These are phyloP conservation scores for Pipistrellus kuhlii DNA, from an alignment of 2,797 vertebrate species.

Conservation along the genomic window DNA sequence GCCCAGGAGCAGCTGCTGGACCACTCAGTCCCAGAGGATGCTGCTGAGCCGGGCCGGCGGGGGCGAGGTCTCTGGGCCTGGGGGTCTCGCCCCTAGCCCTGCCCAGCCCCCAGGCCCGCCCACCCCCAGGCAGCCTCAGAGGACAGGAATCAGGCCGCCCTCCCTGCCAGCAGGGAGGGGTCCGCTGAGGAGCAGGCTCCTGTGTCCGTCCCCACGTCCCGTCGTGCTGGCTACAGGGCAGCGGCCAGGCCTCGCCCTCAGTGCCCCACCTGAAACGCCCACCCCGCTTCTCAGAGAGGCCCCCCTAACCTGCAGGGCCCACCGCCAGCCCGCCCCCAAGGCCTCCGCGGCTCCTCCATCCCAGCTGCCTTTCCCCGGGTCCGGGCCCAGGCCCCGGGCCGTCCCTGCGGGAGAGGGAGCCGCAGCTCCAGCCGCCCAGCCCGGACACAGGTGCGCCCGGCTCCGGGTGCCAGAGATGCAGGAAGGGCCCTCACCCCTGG, in stretches of 20 bases:
- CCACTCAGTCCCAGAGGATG: constrained; percentile 73
- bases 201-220: accelerated
- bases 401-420: background rate
- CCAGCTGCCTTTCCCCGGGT: too few relatives aligned
- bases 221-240: background rate
- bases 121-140: background rate
- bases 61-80: background rate
- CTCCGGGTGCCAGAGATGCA: background rate
- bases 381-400: background rate
- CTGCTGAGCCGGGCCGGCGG: constrained; percentile 75
- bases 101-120: background rate
- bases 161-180: background rate
- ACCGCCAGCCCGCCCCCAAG: background rate
- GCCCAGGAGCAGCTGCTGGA: constrained; percentile 82
- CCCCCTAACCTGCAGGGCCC: background rate
- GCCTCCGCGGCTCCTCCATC: background rate
- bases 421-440: too few relatives aligned
- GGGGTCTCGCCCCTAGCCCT: background rate
- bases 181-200: too few relatives aligned
- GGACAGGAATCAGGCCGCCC: background rate
- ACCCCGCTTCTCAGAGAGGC: background rate
- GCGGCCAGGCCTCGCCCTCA: background rate
- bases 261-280: background rate
- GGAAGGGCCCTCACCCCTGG: too few relatives aligned
- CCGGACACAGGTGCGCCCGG: background rate